Percentiles rank a stretch among this genome's conserved stretches.
phyloP scores from a whole-genome alignment of 2,797 vertebrate species.

The Liasis olivaceus region DNA sequence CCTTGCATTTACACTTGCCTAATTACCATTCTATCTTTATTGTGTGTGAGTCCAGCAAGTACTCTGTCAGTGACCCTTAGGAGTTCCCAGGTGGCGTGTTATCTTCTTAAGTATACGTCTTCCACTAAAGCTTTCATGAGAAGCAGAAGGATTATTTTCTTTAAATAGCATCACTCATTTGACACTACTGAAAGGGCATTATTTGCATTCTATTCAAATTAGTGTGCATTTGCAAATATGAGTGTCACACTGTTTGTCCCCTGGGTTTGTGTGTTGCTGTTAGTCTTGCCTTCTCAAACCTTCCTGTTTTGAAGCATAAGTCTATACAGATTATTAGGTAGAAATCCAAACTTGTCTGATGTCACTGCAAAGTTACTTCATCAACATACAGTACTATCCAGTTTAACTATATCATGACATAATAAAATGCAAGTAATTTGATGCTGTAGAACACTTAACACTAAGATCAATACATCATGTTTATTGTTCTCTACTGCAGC shows the following conservation, averaged over 20 bases:
- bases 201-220: neutral
- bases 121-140: neutral
- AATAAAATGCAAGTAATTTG: neutral
- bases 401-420: neutral
- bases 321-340: neutral
- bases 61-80: neutral
- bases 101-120: neutral
- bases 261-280: neutral
- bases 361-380: neutral
- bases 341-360: neutral
- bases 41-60: neutral
- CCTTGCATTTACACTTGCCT: neutral
- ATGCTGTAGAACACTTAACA: neutral
- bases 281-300: neutral
- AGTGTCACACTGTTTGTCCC: neutral
- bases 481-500: neutral
- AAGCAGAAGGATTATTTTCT: neutral
- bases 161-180: neutral
- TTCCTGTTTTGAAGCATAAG: neutral
- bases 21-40: neutral
- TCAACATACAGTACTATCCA: neutral
- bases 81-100: neutral
- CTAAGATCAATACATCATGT: neutral
- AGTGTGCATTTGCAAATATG: neutral
- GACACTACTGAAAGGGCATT: neutral